Conservation (phyloP, 2,113 vertebrate species). For the Petromus typicus region DNA sequence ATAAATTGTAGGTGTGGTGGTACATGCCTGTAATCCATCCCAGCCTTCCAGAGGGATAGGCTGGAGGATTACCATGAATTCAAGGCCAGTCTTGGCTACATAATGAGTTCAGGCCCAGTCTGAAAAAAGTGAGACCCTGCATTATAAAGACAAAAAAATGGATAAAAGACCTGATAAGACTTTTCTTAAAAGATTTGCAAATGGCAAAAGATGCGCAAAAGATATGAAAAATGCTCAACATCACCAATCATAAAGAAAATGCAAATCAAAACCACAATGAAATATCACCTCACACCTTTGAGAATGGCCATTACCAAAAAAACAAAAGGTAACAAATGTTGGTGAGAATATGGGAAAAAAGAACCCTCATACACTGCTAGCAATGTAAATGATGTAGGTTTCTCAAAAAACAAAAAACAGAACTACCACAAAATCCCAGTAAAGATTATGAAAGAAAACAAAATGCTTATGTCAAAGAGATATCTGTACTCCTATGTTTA, state of each 20-base stretch:
- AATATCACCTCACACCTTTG: neutral
- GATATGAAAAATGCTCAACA: neutral
- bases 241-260: neutral
- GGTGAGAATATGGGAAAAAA: neutral
- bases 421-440: neutral
- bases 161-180: neutral
- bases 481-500: neutral
- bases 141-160: neutral
- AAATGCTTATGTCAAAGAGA: neutral
- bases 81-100: too few relatives aligned
- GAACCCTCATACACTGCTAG: neutral
- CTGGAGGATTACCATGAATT: too few relatives aligned
- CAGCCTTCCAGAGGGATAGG: too few relatives aligned
- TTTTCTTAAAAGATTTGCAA: neutral
- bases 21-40: too few relatives aligned
- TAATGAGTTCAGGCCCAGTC: too few relatives aligned
- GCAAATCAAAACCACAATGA: neutral
- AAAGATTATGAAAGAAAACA: neutral
- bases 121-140: too few relatives aligned
- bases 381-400: neutral
- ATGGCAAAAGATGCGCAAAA: neutral
- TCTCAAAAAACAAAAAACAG: neutral
- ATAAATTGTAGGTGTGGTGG: too few relatives aligned
- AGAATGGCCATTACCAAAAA: neutral
- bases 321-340: neutral